Percentiles rank a stretch among this genome's conserved stretches.
Evolutionary conservation across 2,888 invertebrate genomes (phyloP).

Genomic region (Drosophila demipolita): DNA sequence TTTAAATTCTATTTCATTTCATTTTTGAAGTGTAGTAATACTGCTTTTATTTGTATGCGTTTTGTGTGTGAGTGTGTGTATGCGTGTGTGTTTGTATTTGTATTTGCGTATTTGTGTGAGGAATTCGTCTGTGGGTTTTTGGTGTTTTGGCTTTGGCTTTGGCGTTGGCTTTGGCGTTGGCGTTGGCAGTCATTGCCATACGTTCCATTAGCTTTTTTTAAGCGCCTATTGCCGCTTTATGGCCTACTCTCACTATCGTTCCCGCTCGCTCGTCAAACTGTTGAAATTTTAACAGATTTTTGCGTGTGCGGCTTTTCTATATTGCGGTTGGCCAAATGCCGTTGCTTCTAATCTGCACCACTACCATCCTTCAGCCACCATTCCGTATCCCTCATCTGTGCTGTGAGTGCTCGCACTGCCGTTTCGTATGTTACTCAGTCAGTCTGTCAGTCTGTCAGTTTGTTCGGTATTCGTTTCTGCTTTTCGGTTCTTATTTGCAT

Average conservation of each 20-base stretch:
- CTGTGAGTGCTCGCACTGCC: conserved; percentile 21
- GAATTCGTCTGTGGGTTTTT: conserved; percentile 11
- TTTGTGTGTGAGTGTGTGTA: conserved; percentile 7
- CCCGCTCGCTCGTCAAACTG: conserved; percentile 27
- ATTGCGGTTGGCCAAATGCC: conserved; percentile 68
- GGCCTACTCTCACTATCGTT: conserved; percentile 11
- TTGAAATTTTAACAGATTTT: conserved; percentile 76
- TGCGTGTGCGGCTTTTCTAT: conserved; percentile 62
- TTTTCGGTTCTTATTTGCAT: conserved; percentile 46
- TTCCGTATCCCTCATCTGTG: background rate
- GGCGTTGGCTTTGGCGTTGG: conserved; percentile 23
- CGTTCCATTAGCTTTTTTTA: conserved; percentile 76
- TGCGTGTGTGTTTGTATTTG: conserved; percentile 5
- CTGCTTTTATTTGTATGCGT: conserved; percentile 20
- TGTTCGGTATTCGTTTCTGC: conserved; percentile 8
- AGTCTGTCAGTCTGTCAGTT: conserved; percentile 4
- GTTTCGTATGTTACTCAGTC: background rate
- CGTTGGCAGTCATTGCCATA: conserved; percentile 57
- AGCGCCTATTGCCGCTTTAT: conserved; percentile 60
- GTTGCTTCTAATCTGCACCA: conserved; percentile 33
- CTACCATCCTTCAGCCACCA: no score
- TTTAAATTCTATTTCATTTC: background rate
- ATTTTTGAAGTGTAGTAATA: background rate
- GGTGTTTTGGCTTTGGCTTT: conserved; percentile 23
- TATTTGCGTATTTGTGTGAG: conserved; percentile 1